Conservation (phyloP, 2,888 invertebrate species). For the Notodonta ziczac region DNA sequence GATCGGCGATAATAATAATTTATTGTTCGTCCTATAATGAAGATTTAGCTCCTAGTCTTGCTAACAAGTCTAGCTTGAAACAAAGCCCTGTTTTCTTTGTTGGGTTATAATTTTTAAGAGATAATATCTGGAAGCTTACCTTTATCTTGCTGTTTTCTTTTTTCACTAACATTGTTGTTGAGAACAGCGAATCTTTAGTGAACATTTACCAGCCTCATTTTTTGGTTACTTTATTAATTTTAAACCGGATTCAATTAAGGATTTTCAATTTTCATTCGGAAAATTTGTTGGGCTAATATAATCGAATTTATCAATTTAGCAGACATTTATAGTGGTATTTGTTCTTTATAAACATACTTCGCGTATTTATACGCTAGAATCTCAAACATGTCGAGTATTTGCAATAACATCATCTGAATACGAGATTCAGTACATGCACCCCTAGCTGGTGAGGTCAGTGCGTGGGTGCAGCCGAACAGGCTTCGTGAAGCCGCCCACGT, state of each 20-base stretch:
- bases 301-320: no score
- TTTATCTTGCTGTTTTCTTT: constrained; percentile 58
- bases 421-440: constrained; percentile 50
- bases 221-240: background rate
- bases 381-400: constrained; percentile 12
- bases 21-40: constrained; percentile 70
- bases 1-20: constrained; percentile 74
- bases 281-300: no score
- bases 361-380: background rate
- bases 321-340: no score
- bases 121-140: constrained; percentile 67
- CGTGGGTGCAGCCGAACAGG: constrained; percentile 71
- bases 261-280: no score
- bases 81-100: constrained; percentile 58
- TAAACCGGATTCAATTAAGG: no score
- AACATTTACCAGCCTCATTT: no score
- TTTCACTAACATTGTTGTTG: constrained; percentile 41
- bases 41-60: constrained; percentile 72
- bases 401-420: constrained; percentile 45
- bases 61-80: constrained; percentile 39
- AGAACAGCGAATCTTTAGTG: background rate
- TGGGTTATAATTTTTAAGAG: constrained; percentile 68
- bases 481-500: constrained; percentile 70
- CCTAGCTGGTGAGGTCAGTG: constrained; percentile 64
- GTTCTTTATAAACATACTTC: no score